A percentile compares a stretch with the other conserved stretches of the same genome.
Evolutionary conservation across 53 echinoderm and acorn worm species (phyloP).

Genomic region (Echinometra lucunter): DNA sequence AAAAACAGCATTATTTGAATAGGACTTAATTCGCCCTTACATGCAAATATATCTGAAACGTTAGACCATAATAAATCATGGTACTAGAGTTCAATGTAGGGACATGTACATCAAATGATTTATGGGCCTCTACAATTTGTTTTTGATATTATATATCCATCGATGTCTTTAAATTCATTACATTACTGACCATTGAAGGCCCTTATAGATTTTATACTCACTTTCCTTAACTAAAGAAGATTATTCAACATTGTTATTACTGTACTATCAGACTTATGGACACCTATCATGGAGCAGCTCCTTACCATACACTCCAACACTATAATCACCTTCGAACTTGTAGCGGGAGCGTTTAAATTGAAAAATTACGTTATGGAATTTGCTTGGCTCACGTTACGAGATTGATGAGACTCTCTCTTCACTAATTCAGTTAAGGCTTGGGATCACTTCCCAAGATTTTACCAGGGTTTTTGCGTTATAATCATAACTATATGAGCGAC

Average conservation of each 20-base stretch:
- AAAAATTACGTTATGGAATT: conserved; percentile 53
- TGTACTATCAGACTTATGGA: neutral
- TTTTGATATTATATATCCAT: too few relatives aligned
- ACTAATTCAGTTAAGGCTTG: conserved; percentile 24
- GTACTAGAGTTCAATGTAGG: too few relatives aligned
- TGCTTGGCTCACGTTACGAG: conserved; percentile 36
- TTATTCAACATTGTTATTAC: neutral
- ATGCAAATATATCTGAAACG: too few relatives aligned
- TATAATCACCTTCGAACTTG: conserved; percentile 49
- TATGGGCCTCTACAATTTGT: too few relatives aligned
- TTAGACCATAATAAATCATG: too few relatives aligned
- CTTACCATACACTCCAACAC: neutral
- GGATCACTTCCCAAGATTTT: conserved; percentile 13
- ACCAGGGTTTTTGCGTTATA: conserved; percentile 1
- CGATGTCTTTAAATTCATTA: too few relatives aligned
- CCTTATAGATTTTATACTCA: too few relatives aligned
- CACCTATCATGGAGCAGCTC: neutral
- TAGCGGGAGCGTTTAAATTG: conserved; percentile 41
- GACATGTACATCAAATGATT: too few relatives aligned
- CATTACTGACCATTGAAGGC: too few relatives aligned
- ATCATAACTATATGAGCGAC: neutral
- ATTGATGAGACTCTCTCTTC: neutral
- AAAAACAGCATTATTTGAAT: too few relatives aligned
- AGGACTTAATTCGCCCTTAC: too few relatives aligned
- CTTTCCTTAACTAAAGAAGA: too few relatives aligned